Evolutionary conservation across 2,113 vertebrate species (phyloP), one percentile per base, ranked within the genome.

Genomic region (Rhineura floridana): DNA sequence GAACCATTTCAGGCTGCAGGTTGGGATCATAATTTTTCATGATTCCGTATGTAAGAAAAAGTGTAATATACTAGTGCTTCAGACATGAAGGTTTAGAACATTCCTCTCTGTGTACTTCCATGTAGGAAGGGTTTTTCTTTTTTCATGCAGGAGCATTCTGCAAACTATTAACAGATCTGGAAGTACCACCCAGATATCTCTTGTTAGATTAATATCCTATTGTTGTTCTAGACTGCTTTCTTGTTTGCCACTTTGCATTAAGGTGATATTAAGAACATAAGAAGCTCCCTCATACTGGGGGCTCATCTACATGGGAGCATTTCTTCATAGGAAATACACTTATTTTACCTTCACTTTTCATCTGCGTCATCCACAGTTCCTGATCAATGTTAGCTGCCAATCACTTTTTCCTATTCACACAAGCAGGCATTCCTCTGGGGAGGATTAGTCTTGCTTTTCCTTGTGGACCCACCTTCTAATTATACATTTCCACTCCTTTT

Each of bases 201-300:
- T 63, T 28, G 39, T 73, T 25, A 81, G 83, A 73, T 80, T 75
- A 81, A 67, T n/a, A 85, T 80, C 55, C 42, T 81, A 81, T 85
- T 25, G 30, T 33, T 65, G 7, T 19, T 39, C 59, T 50, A 85
- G 84, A 13, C 25, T 10, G 42, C 42, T 73, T 81, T 33, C 67
- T 85, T 28, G 42, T 42, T 65, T 85, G 55, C 65, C 83, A 81
- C 76, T 36, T 85, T 70, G 42, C 65, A 79, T 85, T 85, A 70
- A 72, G 48, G 44, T 84, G 50, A 44, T 36, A 79, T 36, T 59
- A 59, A 9, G 55, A 59, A 59, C 55, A 59, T 21, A 59, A 19
- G 19, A 59, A 59, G 55, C 55, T 59, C 15, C 55, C 55, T 19
- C 21, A 19, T 19, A 59, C 19, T 5, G 55, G n/a, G n/a, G n/a